Base-by-base conservation (phyloP, 1,140 invertebrate genomes). In the Aleiodes sp. region DNA sequence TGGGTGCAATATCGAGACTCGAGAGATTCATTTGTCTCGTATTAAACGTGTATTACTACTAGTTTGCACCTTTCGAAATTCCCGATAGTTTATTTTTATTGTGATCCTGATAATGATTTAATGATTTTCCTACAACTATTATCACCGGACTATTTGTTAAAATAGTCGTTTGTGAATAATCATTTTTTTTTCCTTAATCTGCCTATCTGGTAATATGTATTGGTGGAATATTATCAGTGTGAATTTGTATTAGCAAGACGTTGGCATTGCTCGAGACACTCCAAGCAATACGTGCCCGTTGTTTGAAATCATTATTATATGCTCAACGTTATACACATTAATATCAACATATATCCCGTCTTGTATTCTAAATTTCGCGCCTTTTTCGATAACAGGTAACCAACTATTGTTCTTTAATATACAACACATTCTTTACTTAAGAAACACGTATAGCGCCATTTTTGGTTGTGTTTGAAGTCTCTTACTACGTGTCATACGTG, bases 351-450 rank as follows among this genome's bases (percentile, higher is more conserved):
- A 28, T 16, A 16, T 60, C 31, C 46, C 56, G 63, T 52, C 68
- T 70, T 77, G 28, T 39, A 81, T 81, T 80, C 76, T 76, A 72
- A 72, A 81, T 81, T 81, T 81, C 79, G 79, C 79, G 74, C 79
- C 79, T 81, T 81, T 81, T 81, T 81, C 73, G 79, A 76, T n/a
- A n/a, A n/a, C 72, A 68, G 69, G 35, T 75, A 75, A 76, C 78
- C 77, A 76, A 77, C 70, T 77, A 63, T 56, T 59, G 46, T 52
- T n/a, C 46, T 52, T 52, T 52, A 52, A 52, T 52, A 52, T 16
- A 52, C 46, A 52, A n/a, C n/a, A n/a, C n/a, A n/a, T n/a, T n/a
- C n/a, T n/a, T 52, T 24, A 52, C 31, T 10, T 14, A 31, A 19
- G 9, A 24, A 33, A 28, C 14, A 52, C 29, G 24, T 31, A n/a